Base-by-base conservation (phyloP, 2,888 invertebrate species). In the Drosophila trichaetosa region DNA sequence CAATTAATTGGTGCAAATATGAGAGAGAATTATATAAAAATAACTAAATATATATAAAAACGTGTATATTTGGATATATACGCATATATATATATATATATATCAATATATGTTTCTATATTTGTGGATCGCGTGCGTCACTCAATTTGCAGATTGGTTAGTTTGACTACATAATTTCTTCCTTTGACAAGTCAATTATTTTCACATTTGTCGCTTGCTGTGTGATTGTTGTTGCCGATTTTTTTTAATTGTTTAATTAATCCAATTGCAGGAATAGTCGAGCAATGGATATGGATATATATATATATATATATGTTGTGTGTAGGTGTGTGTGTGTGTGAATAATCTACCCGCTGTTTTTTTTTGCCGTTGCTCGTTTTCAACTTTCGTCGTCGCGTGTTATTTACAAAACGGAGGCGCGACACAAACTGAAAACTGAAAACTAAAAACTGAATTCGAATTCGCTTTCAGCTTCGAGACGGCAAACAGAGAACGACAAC, bases 381-480 rank as follows among this genome's bases (percentile, higher is more conserved):
- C 61, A 53, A 61, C 29, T 70, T 33, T 69, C 57, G 67, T 70
- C 75, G 63, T 81, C 81, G 88, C 79, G 85, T 79, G 89, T 80
- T 84, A 91, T 90, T 89, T 86, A 86, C 91, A 90, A 87, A 86
- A 80, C 91, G 88, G 91, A 91, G 82, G 91, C 91, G 86, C 91
- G 91, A 91, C 89, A 90, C 91, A 80, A 90, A 91, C 91, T 91
- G 87, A 84, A 87, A 86, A 86, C 77, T 79, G 54, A 79, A 79
- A 79, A 79, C 79, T 79, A 69, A 79, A 79, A 79, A 79, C 79
- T 82, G 71, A 84, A 84, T 87, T 84, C 84, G 76, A 91, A 87
- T 80, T 83, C 87, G 86, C 84, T 84, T 84, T 89, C 83, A 79
- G 85, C 76, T 73, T 61, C 31, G 57, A 57, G 73, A 51, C 68